phyloP scores from a whole-genome alignment of 2,113 vertebrate genomes.

The Centrocercus urophasianus region DNA sequence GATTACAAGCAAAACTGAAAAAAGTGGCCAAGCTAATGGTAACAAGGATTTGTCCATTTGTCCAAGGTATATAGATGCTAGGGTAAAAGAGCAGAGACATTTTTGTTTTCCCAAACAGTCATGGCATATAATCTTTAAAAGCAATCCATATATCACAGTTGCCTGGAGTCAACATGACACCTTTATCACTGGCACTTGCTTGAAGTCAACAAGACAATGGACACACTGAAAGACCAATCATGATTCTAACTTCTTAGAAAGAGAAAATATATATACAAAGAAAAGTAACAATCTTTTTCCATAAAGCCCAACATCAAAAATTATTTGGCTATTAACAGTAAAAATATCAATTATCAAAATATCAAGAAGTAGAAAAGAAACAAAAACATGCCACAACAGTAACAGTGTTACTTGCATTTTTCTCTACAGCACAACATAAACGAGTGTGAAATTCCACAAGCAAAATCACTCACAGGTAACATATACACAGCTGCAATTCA shows the following conservation, averaged over 20 bases:
- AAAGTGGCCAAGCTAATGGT: neutral
- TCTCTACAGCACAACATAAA: neutral
- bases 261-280: neutral
- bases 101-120: neutral
- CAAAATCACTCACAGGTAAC: neutral
- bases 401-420: neutral
- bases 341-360: neutral
- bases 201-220: neutral
- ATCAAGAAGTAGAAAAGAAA: accelerated
- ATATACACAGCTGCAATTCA: neutral
- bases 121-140: slow-evolving; percentile 38
- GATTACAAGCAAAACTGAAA: neutral
- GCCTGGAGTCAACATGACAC: accelerated
- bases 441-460: neutral
- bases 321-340: neutral
- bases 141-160: neutral
- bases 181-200: accelerated
- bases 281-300: accelerated
- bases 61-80: neutral
- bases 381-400: neutral
- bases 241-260: neutral
- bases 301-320: neutral
- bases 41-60: neutral
- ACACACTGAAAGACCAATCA: neutral
- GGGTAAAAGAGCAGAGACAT: neutral